Conservation (phyloP, 2,888 invertebrate species). For the Ceriagrion tenellum region DNA sequence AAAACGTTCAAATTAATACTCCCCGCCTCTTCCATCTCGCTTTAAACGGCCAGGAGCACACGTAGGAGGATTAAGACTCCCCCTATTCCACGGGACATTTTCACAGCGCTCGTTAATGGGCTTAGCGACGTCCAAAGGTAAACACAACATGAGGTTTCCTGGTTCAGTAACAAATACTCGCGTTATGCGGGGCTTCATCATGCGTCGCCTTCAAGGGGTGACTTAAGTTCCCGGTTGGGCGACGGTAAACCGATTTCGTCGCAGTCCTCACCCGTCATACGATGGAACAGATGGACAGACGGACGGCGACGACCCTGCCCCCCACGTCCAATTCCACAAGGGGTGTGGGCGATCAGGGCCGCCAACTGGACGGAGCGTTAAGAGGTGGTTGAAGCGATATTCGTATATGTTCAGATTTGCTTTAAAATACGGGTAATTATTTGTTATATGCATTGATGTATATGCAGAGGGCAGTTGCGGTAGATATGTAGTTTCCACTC, state of each 20-base stretch:
- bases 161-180: constrained; percentile 65
- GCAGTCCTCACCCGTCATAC: not conserved
- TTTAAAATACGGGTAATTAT: too few relatives aligned
- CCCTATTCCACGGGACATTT: not conserved
- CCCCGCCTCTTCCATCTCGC: not conserved
- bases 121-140: constrained; percentile 63
- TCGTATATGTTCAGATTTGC: too few relatives aligned
- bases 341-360: not conserved
- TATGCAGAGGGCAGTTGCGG: too few relatives aligned
- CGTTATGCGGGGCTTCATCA: constrained; percentile 8
- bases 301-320: not conserved
- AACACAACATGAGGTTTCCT: constrained; percentile 67
- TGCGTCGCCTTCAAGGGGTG: not conserved
- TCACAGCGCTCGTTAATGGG: constrained; percentile 18
- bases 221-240: constrained; percentile 16
- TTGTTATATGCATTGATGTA: too few relatives aligned
- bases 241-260: constrained; percentile 52
- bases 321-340: not conserved
- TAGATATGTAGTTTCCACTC: too few relatives aligned
- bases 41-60: not conserved
- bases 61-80: not conserved
- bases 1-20: constrained; percentile 46
- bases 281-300: not conserved
- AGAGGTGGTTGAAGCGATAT: not conserved
- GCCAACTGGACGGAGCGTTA: not conserved